A percentile compares a stretch with the other conserved stretches of the same genome.
Conservation (phyloP, 2,113 vertebrate species). For the Antigone vipio region DNA sequence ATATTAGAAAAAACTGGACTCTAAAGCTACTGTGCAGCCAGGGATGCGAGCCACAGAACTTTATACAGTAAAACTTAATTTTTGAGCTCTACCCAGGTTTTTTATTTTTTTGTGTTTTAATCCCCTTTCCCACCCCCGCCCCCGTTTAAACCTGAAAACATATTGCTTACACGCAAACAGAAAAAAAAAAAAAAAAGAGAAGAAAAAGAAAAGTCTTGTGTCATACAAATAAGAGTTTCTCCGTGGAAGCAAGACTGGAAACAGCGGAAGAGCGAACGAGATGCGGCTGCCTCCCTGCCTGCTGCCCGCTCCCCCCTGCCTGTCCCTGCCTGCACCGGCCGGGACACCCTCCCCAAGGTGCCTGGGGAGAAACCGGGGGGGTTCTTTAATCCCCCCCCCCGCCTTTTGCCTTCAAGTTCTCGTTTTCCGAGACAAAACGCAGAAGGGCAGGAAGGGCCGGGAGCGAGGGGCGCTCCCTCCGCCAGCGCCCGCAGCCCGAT, state of each 20-base stretch:
- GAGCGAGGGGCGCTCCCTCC: not conserved
- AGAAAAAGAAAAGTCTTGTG: not conserved
- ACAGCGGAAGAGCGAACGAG: not conserved
- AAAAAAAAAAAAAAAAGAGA: not conserved
- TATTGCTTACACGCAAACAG: conserved; percentile 69
- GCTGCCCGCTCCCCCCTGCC: not conserved
- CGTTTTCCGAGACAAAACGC: not conserved
- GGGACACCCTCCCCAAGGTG: not conserved
- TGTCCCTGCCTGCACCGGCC: not conserved
- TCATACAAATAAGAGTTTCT: not conserved
- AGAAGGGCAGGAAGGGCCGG: not conserved
- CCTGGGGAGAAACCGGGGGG: not conserved
- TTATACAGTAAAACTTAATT: conserved; percentile 40
- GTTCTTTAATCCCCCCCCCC: too few relatives aligned
- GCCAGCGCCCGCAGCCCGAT: not conserved
- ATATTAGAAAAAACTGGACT: conserved; percentile 64
- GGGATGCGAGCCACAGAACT: conserved; percentile 16
- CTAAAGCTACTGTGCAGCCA: conserved; percentile 39
- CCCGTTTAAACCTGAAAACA: conserved; percentile 55
- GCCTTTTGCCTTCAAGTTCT: not conserved
- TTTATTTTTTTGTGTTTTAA: not conserved
- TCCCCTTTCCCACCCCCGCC: not conserved
- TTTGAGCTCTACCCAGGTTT: conserved; percentile 28
- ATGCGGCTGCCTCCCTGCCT: not conserved
- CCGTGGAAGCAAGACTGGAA: not conserved